A percentile compares a stretch with the other conserved stretches of the same genome.
Conservation (phyloP, 2,113 vertebrate genomes). For the Ciconia stormi region DNA sequence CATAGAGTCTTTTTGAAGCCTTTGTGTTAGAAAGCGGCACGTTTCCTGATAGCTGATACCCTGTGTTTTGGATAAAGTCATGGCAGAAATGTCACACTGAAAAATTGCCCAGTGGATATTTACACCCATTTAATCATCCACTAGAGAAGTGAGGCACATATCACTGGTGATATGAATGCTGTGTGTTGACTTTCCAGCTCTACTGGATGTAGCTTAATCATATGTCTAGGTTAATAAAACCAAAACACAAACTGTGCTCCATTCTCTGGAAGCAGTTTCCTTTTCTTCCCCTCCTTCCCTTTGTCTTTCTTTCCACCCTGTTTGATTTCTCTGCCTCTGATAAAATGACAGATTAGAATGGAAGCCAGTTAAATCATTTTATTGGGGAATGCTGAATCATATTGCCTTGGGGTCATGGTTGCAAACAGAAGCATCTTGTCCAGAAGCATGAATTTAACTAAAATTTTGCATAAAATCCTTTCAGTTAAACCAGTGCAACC, state of each 20-base stretch:
- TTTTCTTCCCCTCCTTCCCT: fast-evolving
- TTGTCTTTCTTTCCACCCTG: not conserved
- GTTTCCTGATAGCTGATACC: constrained; percentile 1
- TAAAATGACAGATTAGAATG: not conserved
- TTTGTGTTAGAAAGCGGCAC: not conserved
- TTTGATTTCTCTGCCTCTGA: not conserved
- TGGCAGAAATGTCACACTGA: not conserved
- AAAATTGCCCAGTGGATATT: not conserved
- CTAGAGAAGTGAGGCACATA: not conserved
- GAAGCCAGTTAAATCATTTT: not conserved
- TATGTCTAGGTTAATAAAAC: not conserved
- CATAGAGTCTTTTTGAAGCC: not conserved
- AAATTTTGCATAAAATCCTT: not conserved
- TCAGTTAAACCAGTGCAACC: not conserved
- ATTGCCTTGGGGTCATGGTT: not conserved
- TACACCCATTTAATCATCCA: not conserved
- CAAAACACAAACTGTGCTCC: not conserved
- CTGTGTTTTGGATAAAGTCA: not conserved
- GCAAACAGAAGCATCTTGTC: not conserved
- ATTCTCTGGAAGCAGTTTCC: not conserved
- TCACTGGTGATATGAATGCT: not conserved
- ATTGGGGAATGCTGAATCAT: not conserved
- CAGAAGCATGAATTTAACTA: not conserved
- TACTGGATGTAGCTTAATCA: not conserved
- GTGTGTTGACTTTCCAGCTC: not conserved